Percentiles rank a stretch among this genome's conserved stretches.
phyloP scores from a whole-genome alignment of 64 coral and sea anemone species.

The Astreopora myriophthalma region DNA sequence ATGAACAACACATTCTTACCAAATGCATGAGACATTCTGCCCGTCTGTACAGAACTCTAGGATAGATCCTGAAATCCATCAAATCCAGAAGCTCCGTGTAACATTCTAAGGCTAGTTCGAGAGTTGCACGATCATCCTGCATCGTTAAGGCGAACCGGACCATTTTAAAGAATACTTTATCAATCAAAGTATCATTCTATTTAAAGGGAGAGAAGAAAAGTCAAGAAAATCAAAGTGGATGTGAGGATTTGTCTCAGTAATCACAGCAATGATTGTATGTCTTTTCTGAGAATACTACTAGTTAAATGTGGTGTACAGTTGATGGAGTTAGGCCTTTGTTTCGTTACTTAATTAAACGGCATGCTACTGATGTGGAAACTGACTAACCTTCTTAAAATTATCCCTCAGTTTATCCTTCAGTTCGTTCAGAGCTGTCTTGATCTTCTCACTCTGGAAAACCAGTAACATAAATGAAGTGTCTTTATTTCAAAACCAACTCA shows the following conservation, averaged over 20 bases:
- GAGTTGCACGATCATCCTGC: neutral
- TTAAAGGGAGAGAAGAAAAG: neutral
- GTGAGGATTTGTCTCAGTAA: too few species aligned
- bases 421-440: neutral
- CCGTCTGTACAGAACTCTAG: neutral
- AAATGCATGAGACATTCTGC: neutral
- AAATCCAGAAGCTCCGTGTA: slow-evolving; percentile 4
- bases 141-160: neutral
- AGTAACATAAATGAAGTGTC: too few species aligned
- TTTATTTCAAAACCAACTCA: neutral
- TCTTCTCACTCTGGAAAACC: neutral
- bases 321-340: too few species aligned
- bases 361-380: too few species aligned
- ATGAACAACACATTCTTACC: neutral
- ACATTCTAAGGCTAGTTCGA: neutral
- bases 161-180: neutral
- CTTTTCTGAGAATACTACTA: too few species aligned
- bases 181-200: neutral
- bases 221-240: neutral
- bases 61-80: neutral
- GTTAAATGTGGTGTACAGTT: too few species aligned
- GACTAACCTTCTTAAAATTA: neutral
- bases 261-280: too few species aligned
- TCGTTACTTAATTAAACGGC: too few species aligned
- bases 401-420: slow-evolving; percentile 1